Conservation (phyloP, 2,888 invertebrate genomes). For the Acrocera orbiculus region DNA sequence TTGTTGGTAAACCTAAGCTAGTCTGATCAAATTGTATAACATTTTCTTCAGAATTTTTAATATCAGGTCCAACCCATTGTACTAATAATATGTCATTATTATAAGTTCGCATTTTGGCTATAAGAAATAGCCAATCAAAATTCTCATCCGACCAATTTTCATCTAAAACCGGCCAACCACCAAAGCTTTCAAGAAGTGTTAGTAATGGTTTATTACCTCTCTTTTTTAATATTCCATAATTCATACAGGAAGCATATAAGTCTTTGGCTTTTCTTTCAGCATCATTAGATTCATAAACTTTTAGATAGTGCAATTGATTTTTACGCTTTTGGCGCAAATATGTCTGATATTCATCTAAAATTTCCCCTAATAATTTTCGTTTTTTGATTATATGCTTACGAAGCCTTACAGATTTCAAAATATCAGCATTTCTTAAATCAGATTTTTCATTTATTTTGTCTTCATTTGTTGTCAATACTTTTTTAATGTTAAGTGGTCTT, state of each 20-base stretch:
- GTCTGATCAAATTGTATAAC: constrained; percentile 85
- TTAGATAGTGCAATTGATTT: not conserved
- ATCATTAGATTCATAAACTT: constrained; percentile 22
- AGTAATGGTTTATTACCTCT: constrained; percentile 55
- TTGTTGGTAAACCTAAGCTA: constrained; percentile 53
- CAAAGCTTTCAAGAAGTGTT: constrained; percentile 49
- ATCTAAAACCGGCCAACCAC: constrained; percentile 76
- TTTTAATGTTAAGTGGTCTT: not conserved
- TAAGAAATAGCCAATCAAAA: constrained; percentile 56
- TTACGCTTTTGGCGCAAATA: not conserved
- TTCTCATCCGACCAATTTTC: constrained; percentile 42
- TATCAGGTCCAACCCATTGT: constrained; percentile 83
- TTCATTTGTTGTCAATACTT: not conserved
- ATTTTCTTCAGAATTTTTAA: constrained; percentile 80
- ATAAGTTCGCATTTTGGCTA: constrained; percentile 56
- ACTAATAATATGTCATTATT: constrained; percentile 76
- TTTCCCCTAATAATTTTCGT: not conserved
- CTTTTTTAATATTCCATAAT: constrained; percentile 50
- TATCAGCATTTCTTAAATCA: not conserved
- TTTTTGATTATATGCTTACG: constrained; percentile 2
- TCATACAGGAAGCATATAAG: constrained; percentile 75
- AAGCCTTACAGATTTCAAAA: not conserved
- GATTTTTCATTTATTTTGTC: not conserved
- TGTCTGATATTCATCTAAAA: not conserved
- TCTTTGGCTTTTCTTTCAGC: constrained; percentile 66